Conservation (phyloP, 2,888 invertebrate genomes). For the Sinhomidia bicolor region DNA sequence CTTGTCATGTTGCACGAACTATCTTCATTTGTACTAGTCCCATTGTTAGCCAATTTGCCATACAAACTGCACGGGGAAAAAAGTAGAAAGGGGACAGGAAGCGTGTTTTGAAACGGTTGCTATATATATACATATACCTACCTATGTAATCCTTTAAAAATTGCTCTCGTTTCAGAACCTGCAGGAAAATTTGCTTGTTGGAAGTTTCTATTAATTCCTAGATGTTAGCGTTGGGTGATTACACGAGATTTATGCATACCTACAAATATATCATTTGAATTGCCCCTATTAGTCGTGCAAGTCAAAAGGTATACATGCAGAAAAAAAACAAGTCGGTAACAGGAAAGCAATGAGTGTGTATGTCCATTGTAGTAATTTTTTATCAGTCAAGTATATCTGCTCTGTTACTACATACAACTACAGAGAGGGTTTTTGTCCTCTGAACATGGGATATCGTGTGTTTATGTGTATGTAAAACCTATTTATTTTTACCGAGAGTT, state of each 20-base stretch:
- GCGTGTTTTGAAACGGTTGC: neutral
- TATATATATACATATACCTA: no score
- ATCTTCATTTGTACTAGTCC: constrained; percentile 43
- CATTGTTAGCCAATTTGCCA: constrained; percentile 47
- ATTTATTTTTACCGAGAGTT: neutral
- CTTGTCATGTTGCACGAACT: constrained; percentile 55
- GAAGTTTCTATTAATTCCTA: constrained; percentile 3
- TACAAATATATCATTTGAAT: constrained; percentile 57
- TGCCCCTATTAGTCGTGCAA: constrained; percentile 45
- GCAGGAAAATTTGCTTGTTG: constrained; percentile 20
- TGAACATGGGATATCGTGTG: neutral
- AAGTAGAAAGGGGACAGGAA: constrained; percentile 30
- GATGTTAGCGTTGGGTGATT: neutral
- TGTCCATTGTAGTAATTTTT: neutral
- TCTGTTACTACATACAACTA: no score
- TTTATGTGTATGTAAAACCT: neutral
- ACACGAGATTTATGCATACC: neutral
- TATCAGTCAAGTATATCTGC: neutral
- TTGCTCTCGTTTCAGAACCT: neutral
- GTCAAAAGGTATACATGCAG: neutral
- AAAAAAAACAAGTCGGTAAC: neutral
- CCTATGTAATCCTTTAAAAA: constrained; percentile 39
- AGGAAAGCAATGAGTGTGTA: neutral
- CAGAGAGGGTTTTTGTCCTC: no score
- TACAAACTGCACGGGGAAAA: neutral